Conservation (phyloP, 1,140 invertebrate genomes). For the Zaprionus inermis region DNA sequence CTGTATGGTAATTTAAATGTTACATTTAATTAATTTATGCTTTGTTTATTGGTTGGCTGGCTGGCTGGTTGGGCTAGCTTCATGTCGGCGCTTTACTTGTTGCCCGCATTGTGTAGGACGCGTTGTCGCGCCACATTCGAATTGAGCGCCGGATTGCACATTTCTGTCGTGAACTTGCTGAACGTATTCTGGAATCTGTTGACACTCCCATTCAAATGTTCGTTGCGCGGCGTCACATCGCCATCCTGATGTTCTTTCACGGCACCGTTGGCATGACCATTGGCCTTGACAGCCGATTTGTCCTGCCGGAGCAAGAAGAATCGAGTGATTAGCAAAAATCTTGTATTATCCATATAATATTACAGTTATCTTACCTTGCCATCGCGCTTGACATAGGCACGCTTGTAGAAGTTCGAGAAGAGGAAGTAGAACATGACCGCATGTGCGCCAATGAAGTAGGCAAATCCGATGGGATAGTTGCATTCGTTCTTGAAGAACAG, state of each 20-base stretch:
- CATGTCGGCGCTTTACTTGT: constrained; percentile 52
- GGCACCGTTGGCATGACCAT: constrained; percentile 71
- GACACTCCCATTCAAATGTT: constrained; percentile 42
- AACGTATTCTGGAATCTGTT: constrained; percentile 67
- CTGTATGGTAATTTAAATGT: constrained; percentile 65
- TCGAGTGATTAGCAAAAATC: background rate
- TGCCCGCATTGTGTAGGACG: constrained; percentile 62
- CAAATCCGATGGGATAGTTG: constrained; percentile 91
- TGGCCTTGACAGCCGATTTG: constrained; percentile 69
- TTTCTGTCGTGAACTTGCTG: constrained; percentile 69
- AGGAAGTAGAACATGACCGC: constrained; percentile 92
- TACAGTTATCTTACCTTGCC: constrained; percentile 60
- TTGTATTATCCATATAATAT: too few relatives aligned
- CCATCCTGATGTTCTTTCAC: constrained; percentile 62
- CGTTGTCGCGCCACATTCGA: constrained; percentile 73
- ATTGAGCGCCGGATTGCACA: constrained; percentile 74
- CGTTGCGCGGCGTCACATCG: constrained; percentile 47
- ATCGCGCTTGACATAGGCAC: constrained; percentile 86
- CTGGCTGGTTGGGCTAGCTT: constrained; percentile 58
- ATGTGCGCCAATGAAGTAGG: constrained; percentile 90
- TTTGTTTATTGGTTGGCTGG: constrained; percentile 67
- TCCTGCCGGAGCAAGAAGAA: constrained; percentile 31
- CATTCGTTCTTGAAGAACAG: constrained; percentile 92
- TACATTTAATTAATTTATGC: constrained; percentile 77
- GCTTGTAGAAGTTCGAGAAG: constrained; percentile 91